Evolutionary conservation across 2,888 invertebrate species (phyloP).

Genomic region (Trichopoda pennipes): DNA sequence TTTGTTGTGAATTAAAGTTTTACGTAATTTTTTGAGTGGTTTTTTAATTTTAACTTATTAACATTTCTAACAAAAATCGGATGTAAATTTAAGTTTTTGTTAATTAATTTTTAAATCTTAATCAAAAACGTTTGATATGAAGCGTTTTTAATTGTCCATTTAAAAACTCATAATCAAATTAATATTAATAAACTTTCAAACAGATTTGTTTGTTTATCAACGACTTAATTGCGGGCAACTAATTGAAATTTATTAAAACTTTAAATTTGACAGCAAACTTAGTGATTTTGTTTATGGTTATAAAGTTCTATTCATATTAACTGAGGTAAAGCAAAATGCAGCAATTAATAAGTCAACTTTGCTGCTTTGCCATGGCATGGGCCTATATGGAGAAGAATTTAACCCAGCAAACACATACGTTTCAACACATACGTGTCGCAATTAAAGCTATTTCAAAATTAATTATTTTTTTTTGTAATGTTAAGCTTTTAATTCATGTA

Average conservation of each 20-base stretch:
- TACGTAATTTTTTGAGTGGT: background rate
- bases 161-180: background rate
- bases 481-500: too few relatives aligned
- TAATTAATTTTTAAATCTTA: background rate
- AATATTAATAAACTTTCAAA: background rate
- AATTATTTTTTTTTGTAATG: too few relatives aligned
- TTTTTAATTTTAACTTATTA: background rate
- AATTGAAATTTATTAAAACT: background rate
- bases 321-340: too few relatives aligned
- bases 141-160: background rate
- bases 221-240: background rate
- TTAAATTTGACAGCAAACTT: background rate
- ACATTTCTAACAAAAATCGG: background rate
- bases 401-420: too few relatives aligned
- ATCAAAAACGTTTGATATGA: background rate
- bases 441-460: too few relatives aligned
- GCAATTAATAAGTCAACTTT: slow-evolving; percentile 8
- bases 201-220: background rate
- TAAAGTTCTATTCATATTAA: too few relatives aligned
- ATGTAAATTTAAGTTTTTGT: background rate
- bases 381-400: too few relatives aligned
- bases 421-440: too few relatives aligned
- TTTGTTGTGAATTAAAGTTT: background rate
- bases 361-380: background rate
- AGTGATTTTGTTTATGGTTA: too few relatives aligned